Base-by-base conservation (phyloP, 2,113 vertebrate species). In the Lampris incognitus region DNA sequence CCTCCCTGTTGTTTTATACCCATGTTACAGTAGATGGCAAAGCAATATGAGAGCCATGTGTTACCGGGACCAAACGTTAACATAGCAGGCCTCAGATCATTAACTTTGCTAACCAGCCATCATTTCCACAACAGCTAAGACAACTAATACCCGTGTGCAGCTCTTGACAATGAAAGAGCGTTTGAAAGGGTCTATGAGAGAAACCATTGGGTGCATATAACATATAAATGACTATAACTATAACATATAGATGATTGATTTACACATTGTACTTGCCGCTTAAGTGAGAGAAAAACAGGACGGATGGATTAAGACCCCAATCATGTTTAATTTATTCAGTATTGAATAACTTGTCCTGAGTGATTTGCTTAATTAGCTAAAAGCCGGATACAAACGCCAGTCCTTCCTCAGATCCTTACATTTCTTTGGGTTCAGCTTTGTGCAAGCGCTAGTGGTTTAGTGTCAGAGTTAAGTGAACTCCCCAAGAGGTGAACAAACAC, bases 281-380 rank as follows among this genome's bases (percentile, higher is more conserved):
- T 11, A 65, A 37, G 58, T 75, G 57, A 59, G 51, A 52, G 59
- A 61, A 66, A 55, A 74, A 64, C 70, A 68, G 59, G 87, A 90
- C 86, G 70, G 78, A 82, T 86, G 62, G 66, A 41, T 57, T 59
- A 68, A 82, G 87, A 83, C 72, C 72, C 80, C 71, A 64, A 38
- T 71, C 36, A 76, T 83, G 73, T 87, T 84, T 83, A 73, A 90
- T 79, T 68, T 82, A 83, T 85, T 76, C 72, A 62, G 72, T 68
- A 69, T 83, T 83, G 85, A 88, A 90, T 82, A 62, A 85, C 78
- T 74, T 68, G 72, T 59, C 87, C 66, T 52, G 46, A 24, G 69
- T 85, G 82, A 89, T 90, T 70, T 75, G 61, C 80, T 72, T 87
- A 88, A 91, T 89, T 81, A 86, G 76, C 46, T 83, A 74, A 80